Evolutionary conservation across 2,888 invertebrate genomes (phyloP), one percentile per base, ranked within the genome.

Genomic region (Rapana venosa): DNA sequence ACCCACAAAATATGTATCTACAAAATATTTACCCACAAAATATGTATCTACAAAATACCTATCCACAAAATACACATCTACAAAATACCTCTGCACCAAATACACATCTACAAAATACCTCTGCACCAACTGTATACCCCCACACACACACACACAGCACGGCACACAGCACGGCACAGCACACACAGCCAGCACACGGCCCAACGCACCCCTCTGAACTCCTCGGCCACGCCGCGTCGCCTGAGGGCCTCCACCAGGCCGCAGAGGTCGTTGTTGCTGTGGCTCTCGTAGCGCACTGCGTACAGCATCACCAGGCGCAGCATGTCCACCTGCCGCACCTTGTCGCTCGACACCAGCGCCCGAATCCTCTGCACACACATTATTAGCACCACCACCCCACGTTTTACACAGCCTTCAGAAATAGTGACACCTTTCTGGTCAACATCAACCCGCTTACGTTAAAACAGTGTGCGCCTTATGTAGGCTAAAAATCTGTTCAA

Each of bases 211-310:
- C 95, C 94, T 90, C 95, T 93, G 88, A 96, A 94, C 93, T 96
- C 95, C 70, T 98, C 97, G n/a, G 97, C 96, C 35, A 98, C 97
- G n/a, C 97, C 97, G 90, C 98, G 97, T 92, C 97, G 97, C 94
- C 97, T 97, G 90, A 99, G 97, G 84, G 97, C 97, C 84, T 98
- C 97, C 90, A 98, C 96, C 30, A 99, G 97, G 0, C 97, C 97
- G 0, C 97, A 97, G 36, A 98, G 97, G 94, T 98, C 98, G 96
- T 98, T 98, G 96, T 97, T 98, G 88, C 94, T 94, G 96, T 98
- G 98, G 93, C 98, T 98, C 96, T 99, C 98, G 96, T 99, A 99
- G 61, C 98, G 97, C 35, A 99, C 97, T 0, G 98, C 98, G 96
- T 99, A 99, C 58, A 99, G 96, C 96, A 98, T 97, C 0, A 99